These are phyloP conservation scores for Rhipidura dahli DNA, from an alignment of 2,113 vertebrate species.

Conservation along the genomic window DNA sequence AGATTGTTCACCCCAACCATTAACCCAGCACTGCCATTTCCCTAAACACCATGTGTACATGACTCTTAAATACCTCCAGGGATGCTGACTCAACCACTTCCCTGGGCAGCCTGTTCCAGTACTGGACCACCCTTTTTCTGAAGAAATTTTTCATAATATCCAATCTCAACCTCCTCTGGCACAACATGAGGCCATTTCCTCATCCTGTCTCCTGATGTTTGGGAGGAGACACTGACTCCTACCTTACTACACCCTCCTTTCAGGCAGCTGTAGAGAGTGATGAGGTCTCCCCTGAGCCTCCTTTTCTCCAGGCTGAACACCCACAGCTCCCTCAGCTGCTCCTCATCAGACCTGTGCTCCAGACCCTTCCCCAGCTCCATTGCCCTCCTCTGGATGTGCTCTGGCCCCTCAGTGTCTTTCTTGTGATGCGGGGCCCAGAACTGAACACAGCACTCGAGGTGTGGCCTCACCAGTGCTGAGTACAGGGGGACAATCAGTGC, in stretches of 20 bases:
- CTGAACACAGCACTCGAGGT: rapidly evolving
- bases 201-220: neutral
- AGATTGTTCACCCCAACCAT: neutral
- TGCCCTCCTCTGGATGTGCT: rapidly evolving
- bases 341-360: neutral
- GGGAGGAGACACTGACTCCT: neutral
- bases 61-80: neutral
- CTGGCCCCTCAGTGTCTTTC: neutral
- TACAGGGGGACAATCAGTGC: neutral
- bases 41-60: neutral
- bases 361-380: rapidly evolving
- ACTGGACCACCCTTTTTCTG: neutral
- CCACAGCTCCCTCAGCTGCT: neutral
- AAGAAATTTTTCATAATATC: neutral
- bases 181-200: neutral
- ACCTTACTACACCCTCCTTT: neutral
- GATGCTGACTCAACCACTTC: neutral
- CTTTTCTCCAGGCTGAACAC: neutral
- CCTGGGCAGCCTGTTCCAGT: neutral
- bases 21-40: neutral
- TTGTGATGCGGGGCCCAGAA: neutral
- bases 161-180: neutral
- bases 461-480: neutral
- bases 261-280: neutral
- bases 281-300: neutral